These are phyloP conservation scores for Ptiloglossa arizonensis DNA, from an alignment of 1,140 invertebrate species.

Conservation along the genomic window DNA sequence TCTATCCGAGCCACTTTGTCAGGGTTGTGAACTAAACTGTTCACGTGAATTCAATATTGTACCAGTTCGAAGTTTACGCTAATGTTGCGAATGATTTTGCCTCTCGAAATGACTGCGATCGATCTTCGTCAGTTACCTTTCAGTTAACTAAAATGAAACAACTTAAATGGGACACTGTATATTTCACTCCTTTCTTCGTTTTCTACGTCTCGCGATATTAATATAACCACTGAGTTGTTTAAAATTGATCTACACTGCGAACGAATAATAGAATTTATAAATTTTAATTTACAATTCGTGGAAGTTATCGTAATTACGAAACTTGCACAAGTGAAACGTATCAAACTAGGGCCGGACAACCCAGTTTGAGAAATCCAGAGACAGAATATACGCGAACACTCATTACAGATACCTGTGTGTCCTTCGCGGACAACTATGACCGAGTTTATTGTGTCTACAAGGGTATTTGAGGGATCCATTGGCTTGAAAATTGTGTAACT, in stretches of 20 bases:
- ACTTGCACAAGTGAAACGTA: background rate
- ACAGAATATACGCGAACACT: conserved; percentile 9
- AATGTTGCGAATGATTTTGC: too few species aligned
- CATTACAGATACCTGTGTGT: background rate
- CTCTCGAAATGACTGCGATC: too few species aligned
- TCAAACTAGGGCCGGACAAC: conserved; percentile 6
- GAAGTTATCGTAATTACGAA: too few species aligned
- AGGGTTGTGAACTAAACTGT: too few species aligned
- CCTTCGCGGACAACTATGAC: conserved; percentile 23
- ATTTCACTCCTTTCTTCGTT: too few species aligned
- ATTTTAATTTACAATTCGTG: background rate
- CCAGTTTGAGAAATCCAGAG: conserved; percentile 43
- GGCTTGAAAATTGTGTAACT: conserved; percentile 39
- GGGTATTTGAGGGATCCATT: conserved; percentile 33
- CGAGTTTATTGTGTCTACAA: conserved; percentile 16
- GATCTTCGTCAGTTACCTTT: too few species aligned
- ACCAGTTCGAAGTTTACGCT: too few species aligned
- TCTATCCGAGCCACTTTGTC: too few species aligned
- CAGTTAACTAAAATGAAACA: too few species aligned
- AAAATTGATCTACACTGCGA: background rate
- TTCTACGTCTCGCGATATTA: too few species aligned
- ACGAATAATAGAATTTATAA: background rate
- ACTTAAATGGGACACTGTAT: too few species aligned
- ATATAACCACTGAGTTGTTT: background rate
- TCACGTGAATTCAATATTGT: too few species aligned